Conservation (phyloP, 1,140 invertebrate genomes). For the Lerema accius region DNA sequence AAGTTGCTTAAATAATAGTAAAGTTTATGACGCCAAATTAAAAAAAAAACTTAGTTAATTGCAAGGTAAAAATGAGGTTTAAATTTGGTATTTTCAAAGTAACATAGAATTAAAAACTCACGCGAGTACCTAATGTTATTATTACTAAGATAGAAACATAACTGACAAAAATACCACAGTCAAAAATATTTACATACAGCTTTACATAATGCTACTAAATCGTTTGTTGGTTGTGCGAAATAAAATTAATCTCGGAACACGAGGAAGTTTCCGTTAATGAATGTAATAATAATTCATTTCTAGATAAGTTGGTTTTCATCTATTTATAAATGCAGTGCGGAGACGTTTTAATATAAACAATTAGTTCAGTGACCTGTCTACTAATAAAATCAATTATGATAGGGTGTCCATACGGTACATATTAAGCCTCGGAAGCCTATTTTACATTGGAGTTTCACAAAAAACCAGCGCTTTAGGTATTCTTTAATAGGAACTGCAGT, state of each 20-base stretch:
- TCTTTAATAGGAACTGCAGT: too few species aligned
- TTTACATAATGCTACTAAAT: too few species aligned
- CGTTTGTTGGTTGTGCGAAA: too few species aligned
- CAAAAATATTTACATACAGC: background rate
- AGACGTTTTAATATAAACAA: constrained; percentile 10
- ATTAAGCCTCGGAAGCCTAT: too few species aligned
- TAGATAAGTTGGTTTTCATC: constrained; percentile 7
- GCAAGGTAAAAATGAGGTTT: too few species aligned
- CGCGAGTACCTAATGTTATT: too few species aligned
- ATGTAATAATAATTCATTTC: constrained; percentile 1
- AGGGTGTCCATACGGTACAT: constrained; percentile 2
- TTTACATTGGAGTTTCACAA: too few species aligned
- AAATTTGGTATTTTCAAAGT: too few species aligned
- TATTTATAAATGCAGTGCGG: constrained; percentile 1
- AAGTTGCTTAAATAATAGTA: background rate
- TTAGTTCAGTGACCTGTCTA: constrained; percentile 13
- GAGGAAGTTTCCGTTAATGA: constrained; percentile 7
- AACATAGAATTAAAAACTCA: too few species aligned
- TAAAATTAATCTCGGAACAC: constrained; percentile 5
- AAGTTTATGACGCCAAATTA: background rate
- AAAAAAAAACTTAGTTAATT: too few species aligned
- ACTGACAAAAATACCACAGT: background rate
- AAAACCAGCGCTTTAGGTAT: too few species aligned
- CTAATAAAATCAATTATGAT: constrained; percentile 13
- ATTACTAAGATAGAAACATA: too few species aligned